Conservation (phyloP, 1,140 invertebrate genomes). For the Andricus grossulariae region DNA sequence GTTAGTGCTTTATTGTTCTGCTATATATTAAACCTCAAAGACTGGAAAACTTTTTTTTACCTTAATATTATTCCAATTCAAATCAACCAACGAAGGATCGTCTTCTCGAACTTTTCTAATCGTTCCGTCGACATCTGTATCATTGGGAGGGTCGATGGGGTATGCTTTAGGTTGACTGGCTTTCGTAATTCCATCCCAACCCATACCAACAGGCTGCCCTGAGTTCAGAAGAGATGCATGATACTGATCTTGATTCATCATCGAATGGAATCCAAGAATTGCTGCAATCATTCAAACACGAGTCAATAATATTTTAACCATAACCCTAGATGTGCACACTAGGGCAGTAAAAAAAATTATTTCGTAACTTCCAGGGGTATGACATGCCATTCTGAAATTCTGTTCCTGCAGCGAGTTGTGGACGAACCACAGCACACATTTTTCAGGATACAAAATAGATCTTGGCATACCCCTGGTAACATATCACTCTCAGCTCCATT, state of each 20-base stretch:
- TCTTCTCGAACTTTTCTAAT: constrained; percentile 92
- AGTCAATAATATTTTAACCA: not conserved
- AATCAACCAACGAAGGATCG: constrained; percentile 89
- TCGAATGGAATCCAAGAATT: constrained; percentile 99
- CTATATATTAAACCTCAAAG: too few relatives aligned
- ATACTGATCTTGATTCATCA: constrained; percentile 99
- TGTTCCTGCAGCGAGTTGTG: too few relatives aligned
- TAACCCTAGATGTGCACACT: not conserved
- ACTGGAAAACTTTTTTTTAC: constrained; percentile 72
- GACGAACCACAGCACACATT: too few relatives aligned
- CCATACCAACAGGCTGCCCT: constrained; percentile 89
- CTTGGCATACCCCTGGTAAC: too few relatives aligned
- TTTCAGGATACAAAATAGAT: too few relatives aligned
- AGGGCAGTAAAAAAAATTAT: not conserved
- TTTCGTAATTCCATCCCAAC: constrained; percentile 96
- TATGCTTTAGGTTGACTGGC: constrained; percentile 93
- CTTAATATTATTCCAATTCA: constrained; percentile 99
- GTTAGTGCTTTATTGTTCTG: not conserved
- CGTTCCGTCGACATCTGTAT: constrained; percentile 93
- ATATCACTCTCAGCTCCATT: too few relatives aligned
- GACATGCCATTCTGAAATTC: too few relatives aligned
- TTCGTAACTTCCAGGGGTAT: too few relatives aligned
- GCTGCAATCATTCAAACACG: constrained; percentile 78
- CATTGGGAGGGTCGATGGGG: constrained; percentile 94
- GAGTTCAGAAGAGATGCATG: constrained; percentile 96